A percentile compares a stretch with the other conserved stretches of the same genome.
These are phyloP conservation scores for Archips crataeganus DNA, from an alignment of 2,888 invertebrate species.

Conservation along the genomic window DNA sequence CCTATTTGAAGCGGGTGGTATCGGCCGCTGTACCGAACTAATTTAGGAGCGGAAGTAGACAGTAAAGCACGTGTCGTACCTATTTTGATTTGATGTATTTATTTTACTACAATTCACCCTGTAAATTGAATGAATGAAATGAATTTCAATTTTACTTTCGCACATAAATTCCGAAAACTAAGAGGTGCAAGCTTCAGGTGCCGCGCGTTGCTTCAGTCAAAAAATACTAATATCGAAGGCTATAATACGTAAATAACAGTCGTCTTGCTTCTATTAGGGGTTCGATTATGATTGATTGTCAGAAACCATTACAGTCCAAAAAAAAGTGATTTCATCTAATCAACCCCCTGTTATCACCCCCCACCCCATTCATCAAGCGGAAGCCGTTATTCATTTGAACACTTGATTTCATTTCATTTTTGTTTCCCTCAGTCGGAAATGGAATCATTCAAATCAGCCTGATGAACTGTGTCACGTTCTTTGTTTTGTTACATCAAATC, in stretches of 20 bases:
- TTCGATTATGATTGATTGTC: slow-evolving; percentile 4
- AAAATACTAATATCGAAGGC: not conserved
- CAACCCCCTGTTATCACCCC: not conserved
- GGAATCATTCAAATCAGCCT: slow-evolving; percentile 39
- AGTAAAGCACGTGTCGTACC: not conserved
- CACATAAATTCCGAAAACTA: too few relatives aligned
- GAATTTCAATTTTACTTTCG: too few relatives aligned
- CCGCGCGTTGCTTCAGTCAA: not conserved
- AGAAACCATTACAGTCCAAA: not conserved
- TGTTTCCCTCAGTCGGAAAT: slow-evolving; percentile 21
- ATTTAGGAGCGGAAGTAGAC: slow-evolving; percentile 10
- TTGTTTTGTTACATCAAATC: slow-evolving; percentile 23
- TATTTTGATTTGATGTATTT: not conserved
- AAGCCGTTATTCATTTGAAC: slow-evolving; percentile 34
- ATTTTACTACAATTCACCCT: too few relatives aligned
- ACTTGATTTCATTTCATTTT: slow-evolving; percentile 38
- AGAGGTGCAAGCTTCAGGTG: too few relatives aligned
- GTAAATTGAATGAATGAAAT: too few relatives aligned
- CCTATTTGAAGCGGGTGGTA: slow-evolving; percentile 11
- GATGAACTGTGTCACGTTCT: slow-evolving; percentile 30
- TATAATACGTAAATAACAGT: not conserved
- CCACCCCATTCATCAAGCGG: slow-evolving; percentile 19
- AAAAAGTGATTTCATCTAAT: not conserved
- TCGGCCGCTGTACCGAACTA: slow-evolving; percentile 10
- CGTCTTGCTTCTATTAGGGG: not conserved